These are phyloP conservation scores for Homarus gammarus DNA, from an alignment of 2,888 invertebrate species.

Conservation along the genomic window DNA sequence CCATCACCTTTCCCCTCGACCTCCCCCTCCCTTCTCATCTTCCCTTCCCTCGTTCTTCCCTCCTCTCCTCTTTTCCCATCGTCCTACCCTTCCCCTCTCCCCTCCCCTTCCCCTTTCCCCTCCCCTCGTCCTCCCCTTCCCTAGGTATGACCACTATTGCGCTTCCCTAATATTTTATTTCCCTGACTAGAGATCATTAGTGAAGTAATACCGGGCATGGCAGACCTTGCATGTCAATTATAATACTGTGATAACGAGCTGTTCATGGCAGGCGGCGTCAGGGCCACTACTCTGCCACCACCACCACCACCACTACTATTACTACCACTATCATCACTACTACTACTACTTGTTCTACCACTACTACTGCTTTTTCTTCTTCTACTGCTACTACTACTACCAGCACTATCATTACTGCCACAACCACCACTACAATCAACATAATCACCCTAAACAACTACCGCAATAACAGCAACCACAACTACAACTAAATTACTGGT, in stretches of 20 bases:
- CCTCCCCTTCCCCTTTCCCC: neutral
- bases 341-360: neutral
- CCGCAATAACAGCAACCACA: too few species aligned
- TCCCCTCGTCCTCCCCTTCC: neutral
- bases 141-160: conserved; percentile 10
- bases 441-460: neutral
- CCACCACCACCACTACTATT: neutral
- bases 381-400: neutral
- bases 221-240: conserved; percentile 55
- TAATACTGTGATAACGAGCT: conserved; percentile 52
- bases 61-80: neutral
- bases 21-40: neutral
- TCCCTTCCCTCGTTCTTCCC: too few species aligned
- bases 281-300: conserved; percentile 13
- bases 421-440: neutral
- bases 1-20: neutral
- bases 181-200: conserved; percentile 49
- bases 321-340: conserved; percentile 11
- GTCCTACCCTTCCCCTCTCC: neutral
- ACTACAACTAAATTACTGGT: too few species aligned
- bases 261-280: conserved; percentile 20
- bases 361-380: neutral
- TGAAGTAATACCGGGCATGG: conserved; percentile 34
- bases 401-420: neutral
- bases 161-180: conserved; percentile 34